Evolutionary conservation across 2,888 invertebrate genomes (phyloP), one percentile per base, ranked within the genome.

Genomic region (Galerucella pusilla): DNA sequence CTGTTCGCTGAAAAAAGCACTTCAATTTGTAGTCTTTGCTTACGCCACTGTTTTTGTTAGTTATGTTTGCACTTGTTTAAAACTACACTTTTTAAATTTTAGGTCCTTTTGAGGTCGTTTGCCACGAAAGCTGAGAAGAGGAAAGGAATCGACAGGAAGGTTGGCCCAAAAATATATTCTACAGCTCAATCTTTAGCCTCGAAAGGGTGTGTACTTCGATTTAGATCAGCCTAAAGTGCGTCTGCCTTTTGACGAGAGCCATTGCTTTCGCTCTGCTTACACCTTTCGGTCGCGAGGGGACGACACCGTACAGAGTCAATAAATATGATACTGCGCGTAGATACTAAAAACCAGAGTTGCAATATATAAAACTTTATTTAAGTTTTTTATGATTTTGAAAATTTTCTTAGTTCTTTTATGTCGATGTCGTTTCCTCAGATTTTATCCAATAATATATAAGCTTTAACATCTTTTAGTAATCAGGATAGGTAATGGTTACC

Each of bases 181-280:
- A 88, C 91, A 75, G 91, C 91, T 67, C 90, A 92, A 86, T 92
- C 93, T 66, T 87, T 93, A 82, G 91, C 92, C 79, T 89, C 92
- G 46, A 92, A 92, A 90, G 94, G 94, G 94, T 94, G 89, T 86
- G 87, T 88, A 88, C 85, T 78, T 77, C 70, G 69, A 75, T 79
- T 79, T 77, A 79, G 78, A 80, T 81, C 79, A 80, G 75, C 71
- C 75, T 78, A 72, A 80, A 83, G 81, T 83, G 82, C 81, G 79
- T 79, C 82, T 80, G 78, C 77, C 81, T 80, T 69, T 79, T 81
- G 79, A 82, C 80, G 84, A 83, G 81, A 84, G 85, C 86, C 86
- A 86, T 86, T 85, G 85, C 83, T 82, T 83, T 83, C 80, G 80
- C 81, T 81, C 81, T 78, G 81, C 76, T 81, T 81, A 64, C 77